Evolutionary conservation across 2,888 invertebrate species (phyloP).

Genomic region (Leucania comma): DNA sequence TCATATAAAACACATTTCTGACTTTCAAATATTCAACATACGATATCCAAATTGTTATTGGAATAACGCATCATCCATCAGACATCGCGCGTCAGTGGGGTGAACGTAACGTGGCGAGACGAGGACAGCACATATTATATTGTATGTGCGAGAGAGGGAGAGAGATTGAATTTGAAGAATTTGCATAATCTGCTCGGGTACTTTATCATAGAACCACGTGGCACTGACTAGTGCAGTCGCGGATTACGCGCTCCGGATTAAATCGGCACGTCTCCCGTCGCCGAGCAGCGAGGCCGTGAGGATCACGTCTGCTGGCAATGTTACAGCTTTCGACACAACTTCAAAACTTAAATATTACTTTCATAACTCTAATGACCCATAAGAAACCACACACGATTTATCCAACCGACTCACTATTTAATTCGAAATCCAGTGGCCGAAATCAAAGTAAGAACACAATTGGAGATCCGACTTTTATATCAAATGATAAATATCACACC

Average conservation of each 20-base stretch:
- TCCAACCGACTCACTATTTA: constrained; percentile 55
- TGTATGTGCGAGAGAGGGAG: constrained; percentile 74
- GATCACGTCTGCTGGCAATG: constrained; percentile 69
- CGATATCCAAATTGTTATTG: constrained; percentile 90
- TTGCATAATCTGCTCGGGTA: constrained; percentile 90
- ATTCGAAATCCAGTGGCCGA: constrained; percentile 74
- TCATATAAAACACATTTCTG: constrained; percentile 71
- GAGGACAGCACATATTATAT: constrained; percentile 70
- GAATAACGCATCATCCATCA: constrained; percentile 91
- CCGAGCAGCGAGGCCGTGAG: constrained; percentile 69
- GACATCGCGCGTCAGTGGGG: constrained; percentile 85
- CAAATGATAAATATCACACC: constrained; percentile 89
- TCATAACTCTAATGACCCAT: constrained; percentile 52
- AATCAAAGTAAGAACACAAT: constrained; percentile 83
- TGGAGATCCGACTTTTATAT: constrained; percentile 84
- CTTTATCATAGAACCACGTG: constrained; percentile 91
- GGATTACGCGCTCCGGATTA: constrained; percentile 87
- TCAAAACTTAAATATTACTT: constrained; percentile 54
- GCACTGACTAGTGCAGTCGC: constrained; percentile 90
- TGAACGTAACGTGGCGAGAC: constrained; percentile 79
- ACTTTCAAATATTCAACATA: constrained; percentile 87
- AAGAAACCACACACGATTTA: constrained; percentile 57
- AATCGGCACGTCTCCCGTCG: constrained; percentile 77
- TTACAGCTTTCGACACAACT: constrained; percentile 57
- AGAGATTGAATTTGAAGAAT: constrained; percentile 85